phyloP scores from a whole-genome alignment of 2,113 vertebrate species.

The Thunnus thynnus region DNA sequence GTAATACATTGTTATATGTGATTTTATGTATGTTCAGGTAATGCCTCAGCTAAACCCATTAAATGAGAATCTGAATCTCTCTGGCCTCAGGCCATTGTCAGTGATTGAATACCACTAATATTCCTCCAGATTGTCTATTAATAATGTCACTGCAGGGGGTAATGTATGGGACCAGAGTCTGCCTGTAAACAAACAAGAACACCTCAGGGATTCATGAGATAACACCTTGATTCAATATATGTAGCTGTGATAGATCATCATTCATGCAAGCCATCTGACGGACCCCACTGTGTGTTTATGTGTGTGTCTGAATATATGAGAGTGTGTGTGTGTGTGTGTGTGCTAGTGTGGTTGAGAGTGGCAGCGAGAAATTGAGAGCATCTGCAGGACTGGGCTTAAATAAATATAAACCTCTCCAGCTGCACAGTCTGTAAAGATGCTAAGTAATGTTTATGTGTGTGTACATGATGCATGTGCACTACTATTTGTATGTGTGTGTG shows the following conservation, averaged over 20 bases:
- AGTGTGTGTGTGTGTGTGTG: constrained; percentile 13
- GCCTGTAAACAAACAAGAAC: constrained; percentile 53
- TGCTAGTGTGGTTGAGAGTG: no score
- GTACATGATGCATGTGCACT: not conserved
- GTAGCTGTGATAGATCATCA: constrained; percentile 60
- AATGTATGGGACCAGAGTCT: constrained; percentile 44
- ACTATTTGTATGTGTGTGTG: not conserved
- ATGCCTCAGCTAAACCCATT: constrained; percentile 28
- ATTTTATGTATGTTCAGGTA: constrained; percentile 24
- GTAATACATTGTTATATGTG: constrained; percentile 7
- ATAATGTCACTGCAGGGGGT: constrained; percentile 47
- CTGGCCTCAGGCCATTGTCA: constrained; percentile 40
- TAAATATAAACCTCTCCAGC: constrained; percentile 47
- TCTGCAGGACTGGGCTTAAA: constrained; percentile 39
- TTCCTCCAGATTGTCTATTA: constrained; percentile 65
- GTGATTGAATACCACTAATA: constrained; percentile 58
- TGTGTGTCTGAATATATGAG: constrained; percentile 2
- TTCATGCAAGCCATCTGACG: constrained; percentile 47
- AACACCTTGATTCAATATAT: constrained; percentile 70
- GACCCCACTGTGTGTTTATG: constrained; percentile 7
- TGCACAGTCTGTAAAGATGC: constrained; percentile 33
- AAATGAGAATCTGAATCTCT: constrained; percentile 36
- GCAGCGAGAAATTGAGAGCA: constrained; percentile 33
- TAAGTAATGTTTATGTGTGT: constrained; percentile 30
- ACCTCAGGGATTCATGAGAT: constrained; percentile 57